phyloP scores from a whole-genome alignment of 2,113 vertebrate genomes.

The Leptodactylus fuscus region DNA sequence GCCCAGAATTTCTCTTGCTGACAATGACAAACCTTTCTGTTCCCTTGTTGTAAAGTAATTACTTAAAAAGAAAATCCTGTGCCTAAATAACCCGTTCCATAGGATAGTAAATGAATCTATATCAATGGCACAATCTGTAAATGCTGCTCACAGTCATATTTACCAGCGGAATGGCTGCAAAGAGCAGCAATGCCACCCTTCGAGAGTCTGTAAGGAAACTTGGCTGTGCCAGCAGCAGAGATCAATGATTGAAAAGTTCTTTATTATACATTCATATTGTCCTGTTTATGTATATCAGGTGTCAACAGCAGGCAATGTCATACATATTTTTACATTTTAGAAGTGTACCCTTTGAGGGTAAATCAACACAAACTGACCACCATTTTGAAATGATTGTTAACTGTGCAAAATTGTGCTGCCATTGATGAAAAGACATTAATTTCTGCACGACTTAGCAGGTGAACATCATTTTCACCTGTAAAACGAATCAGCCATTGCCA shows the following conservation, averaged over 20 bases:
- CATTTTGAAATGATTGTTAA: too few relatives aligned
- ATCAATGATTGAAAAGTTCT: neutral
- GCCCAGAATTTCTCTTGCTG: slow-evolving; percentile 1
- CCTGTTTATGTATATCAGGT: too few relatives aligned
- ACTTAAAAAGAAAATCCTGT: neutral
- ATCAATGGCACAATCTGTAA: neutral
- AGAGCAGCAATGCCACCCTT: neutral
- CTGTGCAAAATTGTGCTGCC: too few relatives aligned
- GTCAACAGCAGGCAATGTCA: too few relatives aligned
- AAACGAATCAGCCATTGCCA: too few relatives aligned
- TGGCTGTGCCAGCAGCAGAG: neutral
- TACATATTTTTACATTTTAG: too few relatives aligned
- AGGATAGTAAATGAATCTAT: neutral
- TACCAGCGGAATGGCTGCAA: neutral
- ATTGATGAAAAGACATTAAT: too few relatives aligned
- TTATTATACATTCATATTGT: neutral
- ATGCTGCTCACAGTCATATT: neutral
- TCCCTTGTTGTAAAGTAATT: neutral
- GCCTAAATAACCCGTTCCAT: neutral
- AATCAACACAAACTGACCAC: too few relatives aligned
- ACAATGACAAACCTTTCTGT: slow-evolving; percentile 11
- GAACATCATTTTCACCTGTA: too few relatives aligned
- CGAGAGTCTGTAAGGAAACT: too few relatives aligned
- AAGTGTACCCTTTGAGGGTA: too few relatives aligned
- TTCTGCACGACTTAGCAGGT: too few relatives aligned